Percentiles rank a stretch among this genome's conserved stretches.
Conservation (phyloP, 2,113 vertebrate species). For the Lethenteron camtschaticum region DNA sequence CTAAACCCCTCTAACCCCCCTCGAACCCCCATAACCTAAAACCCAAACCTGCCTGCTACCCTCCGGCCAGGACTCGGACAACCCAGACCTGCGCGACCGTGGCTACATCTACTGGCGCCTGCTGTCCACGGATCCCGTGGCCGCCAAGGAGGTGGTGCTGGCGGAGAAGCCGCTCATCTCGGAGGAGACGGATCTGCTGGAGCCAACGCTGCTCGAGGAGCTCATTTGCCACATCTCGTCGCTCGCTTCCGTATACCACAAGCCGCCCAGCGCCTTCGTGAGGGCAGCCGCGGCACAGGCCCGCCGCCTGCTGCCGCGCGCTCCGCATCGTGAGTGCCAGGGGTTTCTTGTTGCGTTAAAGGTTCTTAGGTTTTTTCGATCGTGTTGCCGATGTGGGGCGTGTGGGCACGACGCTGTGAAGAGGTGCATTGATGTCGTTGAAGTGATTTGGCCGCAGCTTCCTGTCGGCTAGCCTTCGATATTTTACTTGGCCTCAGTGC, state of each 20-base stretch:
- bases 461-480: no score
- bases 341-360: background rate
- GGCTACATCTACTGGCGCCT: slow-evolving; percentile 98
- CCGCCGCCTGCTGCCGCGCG: slow-evolving; percentile 50
- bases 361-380: background rate
- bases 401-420: no score
- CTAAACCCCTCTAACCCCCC: no score
- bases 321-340: slow-evolving; percentile 3
- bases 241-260: slow-evolving; percentile 85
- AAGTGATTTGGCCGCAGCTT: no score
- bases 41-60: background rate
- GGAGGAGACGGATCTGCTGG: slow-evolving; percentile 85
- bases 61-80: slow-evolving; percentile 64
- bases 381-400: background rate
- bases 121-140: slow-evolving; percentile 85
- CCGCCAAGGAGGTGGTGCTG: slow-evolving; percentile 85
- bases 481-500: no score
- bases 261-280: slow-evolving; percentile 88
- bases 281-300: slow-evolving; percentile 78
- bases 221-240: slow-evolving; percentile 92
- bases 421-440: no score
- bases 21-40: no score
- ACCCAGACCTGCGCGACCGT: slow-evolving; percentile 85
- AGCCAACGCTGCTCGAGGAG: slow-evolving; percentile 79
- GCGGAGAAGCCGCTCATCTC: slow-evolving; percentile 92